Evolutionary conservation across 2,888 invertebrate genomes (phyloP), one percentile per base, ranked within the genome.

Genomic region (Zootermopsis nevadensis): DNA sequence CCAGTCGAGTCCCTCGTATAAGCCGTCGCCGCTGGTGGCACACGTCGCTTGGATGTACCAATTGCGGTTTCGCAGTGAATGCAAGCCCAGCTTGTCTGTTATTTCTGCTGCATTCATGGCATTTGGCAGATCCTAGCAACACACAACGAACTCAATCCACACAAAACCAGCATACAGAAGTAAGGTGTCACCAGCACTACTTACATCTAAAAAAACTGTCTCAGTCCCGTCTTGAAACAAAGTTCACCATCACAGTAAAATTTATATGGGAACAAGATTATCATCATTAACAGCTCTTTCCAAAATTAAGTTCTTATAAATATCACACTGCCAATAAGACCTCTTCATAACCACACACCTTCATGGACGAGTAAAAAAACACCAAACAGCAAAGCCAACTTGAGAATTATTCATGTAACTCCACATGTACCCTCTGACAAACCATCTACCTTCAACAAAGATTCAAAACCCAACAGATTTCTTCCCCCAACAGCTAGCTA

Each of bases 101-200:
- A 99, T 98, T 93, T 99, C 99, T 86, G 99, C 99, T 86, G 99
- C 99, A 91, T 98, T 99, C 99, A 99, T 99, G 88, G 99, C 99
- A 91, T 99, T 99, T 89, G 99, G 99, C 93, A 99, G 94, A 94
- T 99, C 99, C 97, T 98, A 89, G 67, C 90, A 90, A 87, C 69
- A 77, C 12, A 82, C 12, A 31, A 76, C 4, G 33, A 31, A 60
- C 15, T 15, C 8, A 48, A 12, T 48, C 48, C 19, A 48, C 19
- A 24, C 19, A 66, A 55, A 55, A 33, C 48, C 33, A 81, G 30
- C 15, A 81, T 24, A 69, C 42, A 27, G 38, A 33, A 35, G 66
- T 80, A 31, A 27, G 22, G 30, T 15, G 31, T 35, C 35, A 80
- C 1, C 1, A 1, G n/a, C 0, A 2, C 1, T 35, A 76, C 22